phyloP scores from a whole-genome alignment of 2,113 vertebrate species.

The Ammodytes dubius region DNA sequence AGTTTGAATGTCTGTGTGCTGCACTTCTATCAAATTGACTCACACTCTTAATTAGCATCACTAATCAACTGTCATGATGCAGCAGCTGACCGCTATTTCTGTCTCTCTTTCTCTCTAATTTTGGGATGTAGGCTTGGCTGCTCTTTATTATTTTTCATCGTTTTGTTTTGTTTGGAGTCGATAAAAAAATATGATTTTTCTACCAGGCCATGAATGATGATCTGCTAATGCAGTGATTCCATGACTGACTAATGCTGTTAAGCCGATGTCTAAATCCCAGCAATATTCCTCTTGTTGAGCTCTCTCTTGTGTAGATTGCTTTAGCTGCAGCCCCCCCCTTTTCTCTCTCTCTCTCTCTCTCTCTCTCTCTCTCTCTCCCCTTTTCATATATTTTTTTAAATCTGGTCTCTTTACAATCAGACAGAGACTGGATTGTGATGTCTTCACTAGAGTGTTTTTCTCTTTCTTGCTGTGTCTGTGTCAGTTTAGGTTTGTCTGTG shows the following conservation, averaged over 20 bases:
- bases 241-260: conserved; percentile 24
- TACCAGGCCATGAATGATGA: conserved; percentile 3
- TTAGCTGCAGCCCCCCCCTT: conserved; percentile 49
- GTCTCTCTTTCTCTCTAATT: conserved; percentile 42
- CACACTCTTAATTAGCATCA: conserved; percentile 60
- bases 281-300: neutral
- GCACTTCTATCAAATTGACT: conserved; percentile 44
- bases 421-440: conserved; percentile 51
- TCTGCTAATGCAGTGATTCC: conserved; percentile 22
- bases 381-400: no score
- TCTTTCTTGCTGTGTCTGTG: conserved; percentile 35
- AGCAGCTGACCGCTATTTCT: conserved; percentile 39
- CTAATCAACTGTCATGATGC: conserved; percentile 63
- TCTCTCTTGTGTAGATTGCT: conserved; percentile 15
- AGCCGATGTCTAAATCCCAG: conserved; percentile 8
- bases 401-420: conserved; percentile 42
- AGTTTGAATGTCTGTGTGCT: conserved; percentile 27
- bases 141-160: conserved; percentile 39
- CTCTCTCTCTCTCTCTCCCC: neutral
- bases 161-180: conserved; percentile 43
- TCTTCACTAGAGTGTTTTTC: conserved; percentile 36
- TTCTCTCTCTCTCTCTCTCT: no score
- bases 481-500: conserved; percentile 25
- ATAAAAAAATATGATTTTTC: conserved; percentile 35
- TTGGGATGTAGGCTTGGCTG: conserved; percentile 14